Evolutionary conservation across 2,888 invertebrate species (phyloP), one percentile per base, ranked within the genome.

Genomic region (Acleris holmiana): DNA sequence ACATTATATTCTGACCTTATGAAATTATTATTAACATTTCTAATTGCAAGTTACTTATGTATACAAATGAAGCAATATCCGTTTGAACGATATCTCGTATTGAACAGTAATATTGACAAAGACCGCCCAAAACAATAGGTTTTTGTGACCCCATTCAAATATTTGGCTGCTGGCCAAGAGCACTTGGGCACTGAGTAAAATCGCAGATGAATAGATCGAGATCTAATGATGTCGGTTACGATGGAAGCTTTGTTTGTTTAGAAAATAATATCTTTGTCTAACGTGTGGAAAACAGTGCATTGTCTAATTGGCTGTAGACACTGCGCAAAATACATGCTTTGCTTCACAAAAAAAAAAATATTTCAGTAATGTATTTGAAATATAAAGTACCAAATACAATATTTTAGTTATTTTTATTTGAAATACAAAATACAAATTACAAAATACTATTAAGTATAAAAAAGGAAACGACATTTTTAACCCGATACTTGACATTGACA

Each of bases 121-220:
- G 78, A 76, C 76, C 69, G 72, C 76, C 73, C 70, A 76, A 80
- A 81, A 80, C 81, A 82, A 80, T 80, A 72, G 78, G 76, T 75
- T 76, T 74, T 77, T 69, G 70, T 74, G 72, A 73, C 73, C 72
- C 70, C 73, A 73, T 80, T 80, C 74, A 73, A 78, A 75, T 73
- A 73, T 74, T 78, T 82, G 84, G 84, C 80, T 66, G 70, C 62
- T 68, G 29, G 76, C 79, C 80, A 79, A 74, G 69, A 73, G 68
- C 75, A 74, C 73, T 75, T 75, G 73, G 76, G 71, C 75, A 72
- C 23, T 54, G 25, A 59, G 64, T 59, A 48, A 65, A 57, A 65
- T 64, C 47, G 41, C 29, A 64, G 46, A 64, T 64, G 48, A 58
- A 58, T 48, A 53, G 46, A 35, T 47, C 23, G 57, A 40, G 58